A percentile compares a stretch with the other conserved stretches of the same genome.
These are phyloP conservation scores for Galaxias olidus DNA, from an alignment of 2,797 vertebrate genomes.

Conservation along the genomic window DNA sequence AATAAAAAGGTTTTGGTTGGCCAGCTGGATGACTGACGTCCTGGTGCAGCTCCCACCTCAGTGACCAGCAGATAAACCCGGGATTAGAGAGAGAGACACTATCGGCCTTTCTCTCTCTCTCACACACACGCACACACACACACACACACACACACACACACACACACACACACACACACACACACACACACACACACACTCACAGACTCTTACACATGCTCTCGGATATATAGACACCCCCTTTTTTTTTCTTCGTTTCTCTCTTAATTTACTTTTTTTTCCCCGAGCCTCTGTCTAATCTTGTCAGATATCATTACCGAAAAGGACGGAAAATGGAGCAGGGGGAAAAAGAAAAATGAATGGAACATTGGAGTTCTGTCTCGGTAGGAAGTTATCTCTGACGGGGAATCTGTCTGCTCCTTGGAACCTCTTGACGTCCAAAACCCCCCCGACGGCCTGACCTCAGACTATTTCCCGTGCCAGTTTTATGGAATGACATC, in stretches of 20 bases:
- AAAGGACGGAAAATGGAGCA: neutral
- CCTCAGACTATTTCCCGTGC: slow-evolving; percentile 65
- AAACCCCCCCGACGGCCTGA: slow-evolving; percentile 60
- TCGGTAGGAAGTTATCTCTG: slow-evolving; percentile 17
- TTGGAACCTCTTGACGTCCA: slow-evolving; percentile 50
- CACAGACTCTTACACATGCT: slow-evolving; percentile 10
- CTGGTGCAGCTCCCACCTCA: slow-evolving; percentile 65
- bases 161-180: neutral
- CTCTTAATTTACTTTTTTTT: neutral
- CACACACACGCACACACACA: neutral
- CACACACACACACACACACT: slow-evolving; percentile 1
- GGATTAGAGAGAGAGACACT: slow-evolving; percentile 66
- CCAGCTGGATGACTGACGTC: slow-evolving; percentile 72
- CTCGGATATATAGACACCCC: neutral
- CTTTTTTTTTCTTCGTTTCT: slow-evolving; percentile 5
- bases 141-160: neutral
- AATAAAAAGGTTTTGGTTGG: slow-evolving; percentile 81
- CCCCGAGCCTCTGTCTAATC: slow-evolving; percentile 7
- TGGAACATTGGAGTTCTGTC: neutral
- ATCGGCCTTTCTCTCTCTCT: slow-evolving; percentile 37
- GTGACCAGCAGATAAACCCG: slow-evolving; percentile 69
- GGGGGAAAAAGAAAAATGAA: neutral
- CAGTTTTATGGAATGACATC: slow-evolving; percentile 54
- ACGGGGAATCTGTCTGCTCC: slow-evolving; percentile 64
- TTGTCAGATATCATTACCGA: slow-evolving; percentile 25